Evolutionary conservation across 2,113 vertebrate genomes (phyloP), one percentile per base, ranked within the genome.

Genomic region (Sylvietta virens): DNA sequence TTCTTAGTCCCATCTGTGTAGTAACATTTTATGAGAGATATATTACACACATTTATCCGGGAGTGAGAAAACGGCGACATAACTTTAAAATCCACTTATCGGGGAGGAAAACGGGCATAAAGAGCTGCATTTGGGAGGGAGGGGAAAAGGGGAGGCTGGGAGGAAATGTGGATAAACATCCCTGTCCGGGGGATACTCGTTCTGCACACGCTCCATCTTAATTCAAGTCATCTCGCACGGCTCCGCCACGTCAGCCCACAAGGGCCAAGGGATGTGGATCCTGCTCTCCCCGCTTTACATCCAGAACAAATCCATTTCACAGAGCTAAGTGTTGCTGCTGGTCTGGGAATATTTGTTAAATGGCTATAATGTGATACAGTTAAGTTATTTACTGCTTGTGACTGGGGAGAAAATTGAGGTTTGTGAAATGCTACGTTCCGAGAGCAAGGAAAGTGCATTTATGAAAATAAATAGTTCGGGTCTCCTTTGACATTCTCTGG

Each of bases 311-410:
- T 88, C 94, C 81, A 92, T 95, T 96, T 96, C 84, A 71, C 80
- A 87, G 17, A 86, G 66, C 54, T 91, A 86, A 97, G 76, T 71
- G 86, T 86, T 94, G 93, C 92, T 86, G 92, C 92, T 93, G 90
- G 85, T 19, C 84, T 73, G 94, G 94, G 94, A 96, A 88, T 96
- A 96, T 96, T 94, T 94, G 93, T 96, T 96, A 96, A 97, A 96
- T 90, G 94, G 82, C 53, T 90, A 48, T 96, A 93, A 96, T 96
- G 92, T 40, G 93, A 73, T 88, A 62, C 82, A 86, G 90, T 86
- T 93, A 92, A 92, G 85, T 96, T 93, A 96, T 93, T 97, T 96
- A 90, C 96, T 79, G 4, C 80, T 96, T 71, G 88, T 33, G 76
- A 26, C 82, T 78, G 90, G 72, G 66, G 80, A 88, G 90, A 88